Percentiles rank a stretch among this genome's conserved stretches.
Conservation (phyloP, 2,113 vertebrate species). For the Hippocampus mohnikei region DNA sequence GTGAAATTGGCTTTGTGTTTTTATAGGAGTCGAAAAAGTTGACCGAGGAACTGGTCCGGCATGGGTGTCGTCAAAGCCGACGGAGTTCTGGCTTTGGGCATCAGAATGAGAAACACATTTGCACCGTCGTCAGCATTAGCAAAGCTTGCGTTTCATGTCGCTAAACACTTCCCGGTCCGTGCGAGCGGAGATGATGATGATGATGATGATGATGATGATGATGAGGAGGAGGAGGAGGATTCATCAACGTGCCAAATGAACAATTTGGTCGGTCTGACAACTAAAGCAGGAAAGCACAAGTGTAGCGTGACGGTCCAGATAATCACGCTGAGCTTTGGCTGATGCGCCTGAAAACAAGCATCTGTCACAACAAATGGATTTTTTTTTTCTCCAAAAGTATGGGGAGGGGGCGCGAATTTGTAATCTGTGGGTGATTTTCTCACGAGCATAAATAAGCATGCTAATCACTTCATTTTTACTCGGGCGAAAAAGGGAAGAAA, state of each 20-base stretch:
- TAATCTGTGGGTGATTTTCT: background rate
- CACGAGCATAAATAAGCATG: constrained; percentile 7
- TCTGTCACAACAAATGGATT: constrained; percentile 77
- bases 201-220: no score
- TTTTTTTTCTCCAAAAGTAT: constrained; percentile 35
- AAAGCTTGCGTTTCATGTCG: background rate
- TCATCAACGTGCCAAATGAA: constrained; percentile 66
- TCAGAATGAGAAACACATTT: background rate
- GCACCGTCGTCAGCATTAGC: background rate
- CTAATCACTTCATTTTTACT: constrained; percentile 37
- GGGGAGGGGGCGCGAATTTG: background rate
- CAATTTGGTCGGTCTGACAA: constrained; percentile 72
- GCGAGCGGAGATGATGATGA: constrained; percentile 63
- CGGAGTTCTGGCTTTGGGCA: background rate
- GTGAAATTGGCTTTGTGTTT: background rate
- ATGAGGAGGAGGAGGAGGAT: constrained; percentile 54
- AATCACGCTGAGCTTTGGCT: constrained; percentile 74
- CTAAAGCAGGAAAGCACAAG: constrained; percentile 69
- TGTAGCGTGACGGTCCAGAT: constrained; percentile 68
- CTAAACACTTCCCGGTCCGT: constrained; percentile 48
- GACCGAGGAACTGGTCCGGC: background rate
- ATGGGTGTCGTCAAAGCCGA: background rate
- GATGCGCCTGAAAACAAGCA: constrained; percentile 71
- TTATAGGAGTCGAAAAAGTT: background rate
- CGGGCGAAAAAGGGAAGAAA: background rate